These are phyloP conservation scores for Eurystomus gularis DNA, from an alignment of 2,113 vertebrate species.

Conservation along the genomic window DNA sequence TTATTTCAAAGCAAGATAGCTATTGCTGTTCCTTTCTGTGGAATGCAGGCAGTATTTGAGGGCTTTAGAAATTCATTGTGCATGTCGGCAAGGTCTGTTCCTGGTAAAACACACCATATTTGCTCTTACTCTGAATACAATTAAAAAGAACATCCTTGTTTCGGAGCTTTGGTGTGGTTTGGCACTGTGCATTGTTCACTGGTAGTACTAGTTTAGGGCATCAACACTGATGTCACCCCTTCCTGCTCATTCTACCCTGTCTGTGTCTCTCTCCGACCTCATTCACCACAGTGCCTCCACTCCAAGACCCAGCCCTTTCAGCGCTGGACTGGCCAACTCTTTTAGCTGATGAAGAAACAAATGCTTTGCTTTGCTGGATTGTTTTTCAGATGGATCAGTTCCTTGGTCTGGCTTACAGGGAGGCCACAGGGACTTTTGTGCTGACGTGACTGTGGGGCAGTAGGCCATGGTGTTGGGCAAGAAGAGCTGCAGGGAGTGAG, in stretches of 20 bases:
- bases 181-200: not conserved
- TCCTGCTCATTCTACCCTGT: not conserved
- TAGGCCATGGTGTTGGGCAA: not conserved
- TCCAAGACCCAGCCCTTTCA: not conserved
- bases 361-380: not conserved
- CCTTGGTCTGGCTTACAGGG: not conserved
- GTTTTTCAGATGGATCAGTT: not conserved
- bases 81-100: not conserved
- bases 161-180: conserved; percentile 14
- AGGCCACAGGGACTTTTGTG: not conserved
- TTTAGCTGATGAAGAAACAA: not conserved
- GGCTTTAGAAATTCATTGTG: not conserved
- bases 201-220: not conserved
- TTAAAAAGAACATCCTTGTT: not conserved
- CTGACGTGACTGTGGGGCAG: not conserved
- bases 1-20: not conserved
- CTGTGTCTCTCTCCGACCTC: not conserved
- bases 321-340: not conserved
- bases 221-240: not conserved
- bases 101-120: not conserved
- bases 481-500: not conserved
- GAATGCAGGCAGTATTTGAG: not conserved
- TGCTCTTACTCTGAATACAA: not conserved
- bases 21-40: not conserved
- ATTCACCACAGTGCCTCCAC: not conserved